Conservation (phyloP, 2,888 invertebrate species). For the Diarsia dahlii region DNA sequence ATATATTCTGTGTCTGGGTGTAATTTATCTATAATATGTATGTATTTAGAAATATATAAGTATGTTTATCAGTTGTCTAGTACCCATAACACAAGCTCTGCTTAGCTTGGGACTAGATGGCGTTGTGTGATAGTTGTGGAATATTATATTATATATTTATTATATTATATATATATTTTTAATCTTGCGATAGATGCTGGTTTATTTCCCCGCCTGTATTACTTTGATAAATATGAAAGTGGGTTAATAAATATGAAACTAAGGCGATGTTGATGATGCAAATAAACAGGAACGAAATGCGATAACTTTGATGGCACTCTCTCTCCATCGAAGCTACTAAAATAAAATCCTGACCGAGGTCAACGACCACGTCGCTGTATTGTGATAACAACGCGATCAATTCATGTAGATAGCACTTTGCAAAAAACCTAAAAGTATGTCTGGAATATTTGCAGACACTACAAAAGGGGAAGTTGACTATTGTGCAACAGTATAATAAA, state of each 20-base stretch:
- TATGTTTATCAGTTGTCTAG: no score
- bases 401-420: neutral
- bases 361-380: constrained; percentile 12
- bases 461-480: neutral
- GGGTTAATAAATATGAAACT: neutral
- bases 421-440: neutral
- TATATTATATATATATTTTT: no score
- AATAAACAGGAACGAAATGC: neutral
- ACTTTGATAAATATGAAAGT: neutral
- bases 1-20: no score
- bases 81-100: no score
- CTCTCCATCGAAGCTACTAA: neutral
- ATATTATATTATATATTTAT: no score
- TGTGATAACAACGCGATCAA: constrained; percentile 18
- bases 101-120: no score
- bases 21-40: no score
- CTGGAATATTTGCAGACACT: neutral
- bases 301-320: constrained; percentile 7
- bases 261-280: neutral
- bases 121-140: no score
- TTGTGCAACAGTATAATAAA: neutral
- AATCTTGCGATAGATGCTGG: neutral
- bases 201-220: neutral
- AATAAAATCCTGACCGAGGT: constrained; percentile 26
- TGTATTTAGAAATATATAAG: no score